Evolutionary conservation across 2,888 invertebrate genomes (phyloP), one percentile per base, ranked within the genome.

Genomic region (Globia sparganii): DNA sequence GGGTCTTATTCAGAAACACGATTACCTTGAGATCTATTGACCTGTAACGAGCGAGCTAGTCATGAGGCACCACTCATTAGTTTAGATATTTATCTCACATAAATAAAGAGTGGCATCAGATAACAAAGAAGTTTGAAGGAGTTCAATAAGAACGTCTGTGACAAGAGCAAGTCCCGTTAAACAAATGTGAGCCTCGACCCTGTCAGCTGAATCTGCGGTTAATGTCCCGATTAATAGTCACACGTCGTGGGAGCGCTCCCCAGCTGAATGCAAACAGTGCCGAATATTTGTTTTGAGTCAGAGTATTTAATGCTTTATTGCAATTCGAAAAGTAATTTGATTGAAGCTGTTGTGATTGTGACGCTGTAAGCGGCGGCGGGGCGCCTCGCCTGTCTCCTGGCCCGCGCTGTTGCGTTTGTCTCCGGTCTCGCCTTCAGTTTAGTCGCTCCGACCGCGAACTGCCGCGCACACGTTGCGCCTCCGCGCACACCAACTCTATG

Each of bases 251-350:
- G 94, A 95, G 91, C 89, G 90, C 71, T 89, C 79, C 31, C 28
- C 86, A 77, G 83, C 80, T 87, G 84, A 92, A 93, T 93, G 92
- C 92, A 86, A 87, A 79, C 88, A 92, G 86, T 86, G 75, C 87
- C 88, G 88, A 88, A 72, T 89, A 92, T 93, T 94, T 93, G 91
- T 93, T 93, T 92, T 86, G 91, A 93, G 91, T 92, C 91, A 90
- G n/a, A 58, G 78, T 83, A 87, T 91, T 91, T 90, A 91, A 87
- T 89, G 82, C 83, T 89, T 92, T 91, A 94, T 92, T 93, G 91
- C 91, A 90, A 90, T 94, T 93, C 91, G 93, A 94, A 95, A 95
- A 94, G 93, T 94, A 93, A 95, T 94, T 93, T 92, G 94, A 94
- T 95, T 94, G 92, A 88, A 88, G 88, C 77, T 90, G 91, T 91